Evolutionary conservation across 1,140 invertebrate genomes (phyloP), one percentile per base, ranked within the genome.

Genomic region (Caligus rogercresseyi): DNA sequence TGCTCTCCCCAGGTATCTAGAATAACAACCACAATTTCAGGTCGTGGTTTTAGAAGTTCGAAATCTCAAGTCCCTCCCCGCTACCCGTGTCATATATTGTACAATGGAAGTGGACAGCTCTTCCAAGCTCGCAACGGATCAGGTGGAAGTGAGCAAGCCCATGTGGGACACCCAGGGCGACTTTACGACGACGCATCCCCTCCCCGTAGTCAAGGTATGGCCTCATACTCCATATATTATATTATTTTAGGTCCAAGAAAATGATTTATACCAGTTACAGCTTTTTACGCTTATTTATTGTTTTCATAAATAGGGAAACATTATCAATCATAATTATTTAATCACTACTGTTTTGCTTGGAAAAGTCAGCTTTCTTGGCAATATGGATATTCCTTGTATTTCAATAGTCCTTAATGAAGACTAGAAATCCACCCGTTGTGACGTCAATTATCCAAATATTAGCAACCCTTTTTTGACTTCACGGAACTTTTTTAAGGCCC

Each of bases 101-200:
- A 98, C 94, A 20, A 98, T 99, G 96, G 95, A 99, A 78, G 92
- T 98, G 1, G 94, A 98, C 24, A 56, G 31, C 23, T 62, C 52
- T 51, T 92, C 97, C 72, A 98, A 98, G 74, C 76, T 98, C 43
- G 94, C 98, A 77, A 99, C 96, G 4, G 96, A 98, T 78, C 93
- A 98, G 75, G 93, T 94, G 1, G 93, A 98, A 77, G 94, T 93
- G 15, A 94, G 90, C 0, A 98, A 98, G 76, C 94, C 94, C 57
- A 89, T 91, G 91, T 94, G 89, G 89, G 89, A 92, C 67, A 93
- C 89, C 11, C 89, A 98, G 78, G 95, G 92, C 54, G 96, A 99
- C 74, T 99, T 99, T 73, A 89, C 89, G 60, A 98, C 95, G 7
- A 92, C 89, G 65, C 90, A 98, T 73, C 89, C 93, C 13, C 77